Base-by-base conservation (phyloP, 2,888 invertebrate genomes). In the Pseudococcus longispinus region DNA sequence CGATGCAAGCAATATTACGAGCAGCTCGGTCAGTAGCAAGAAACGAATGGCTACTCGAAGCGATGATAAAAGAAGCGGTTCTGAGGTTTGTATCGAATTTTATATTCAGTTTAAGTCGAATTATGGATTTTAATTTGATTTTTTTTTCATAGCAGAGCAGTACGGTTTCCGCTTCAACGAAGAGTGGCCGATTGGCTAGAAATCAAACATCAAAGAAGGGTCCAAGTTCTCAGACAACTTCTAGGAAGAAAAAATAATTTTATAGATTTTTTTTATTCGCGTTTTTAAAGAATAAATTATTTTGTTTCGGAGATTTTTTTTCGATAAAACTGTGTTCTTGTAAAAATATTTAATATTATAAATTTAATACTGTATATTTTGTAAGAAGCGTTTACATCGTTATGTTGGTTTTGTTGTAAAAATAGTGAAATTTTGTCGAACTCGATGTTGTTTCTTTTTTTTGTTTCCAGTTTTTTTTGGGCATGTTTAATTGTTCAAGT, bases 241-340 rank as follows among this genome's bases (percentile, higher is more conserved):
- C 77, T 11, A 42, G 20, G 42, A 80, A 80, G 42, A 80, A 42
- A 18, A 80, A 80, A 80, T 80, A 80, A 42, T 80, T 37, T 42
- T 80, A 29, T 20, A 32, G 11, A 20, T 37, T 20, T 42, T 6
- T 77, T 42, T 80, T 80, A 74, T 74, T 80, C 37, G 37, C 26
- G 29, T 37, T 42, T 80, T 55, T 46, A 15, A 60, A 23, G 13
- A 20, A 11, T 42, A n/a, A 42, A 32, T 29, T 42, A 29, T 70
- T 70, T 29, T 70, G 26, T 29, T 70, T 29, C 23, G 60, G 9
- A 60, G 11, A 70, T 29, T 70, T 70, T 70, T 70, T 70, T 29
- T 65, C 23, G 6, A 70, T 70, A 32, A 18, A 70, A 70, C 29
- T 65, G 29, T 70, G 29, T 29, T 70, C 26, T 11, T 70, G 70